Evolutionary conservation across 2,797 vertebrate genomes (phyloP).

Genomic region (Gorsachius magnificus): DNA sequence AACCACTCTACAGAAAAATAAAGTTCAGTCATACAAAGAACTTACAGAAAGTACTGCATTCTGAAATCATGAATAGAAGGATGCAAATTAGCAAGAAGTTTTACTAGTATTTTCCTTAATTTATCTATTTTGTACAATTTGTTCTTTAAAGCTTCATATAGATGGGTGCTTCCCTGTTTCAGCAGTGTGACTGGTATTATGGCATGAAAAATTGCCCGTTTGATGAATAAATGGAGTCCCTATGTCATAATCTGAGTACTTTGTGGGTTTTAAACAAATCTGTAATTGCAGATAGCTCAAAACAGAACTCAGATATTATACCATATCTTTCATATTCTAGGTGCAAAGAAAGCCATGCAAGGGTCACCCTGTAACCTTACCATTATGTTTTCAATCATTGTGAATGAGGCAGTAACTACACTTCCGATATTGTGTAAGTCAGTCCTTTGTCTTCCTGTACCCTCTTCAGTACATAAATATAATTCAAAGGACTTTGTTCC

Average conservation of each 20-base stretch:
- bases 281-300: not conserved
- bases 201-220: not conserved
- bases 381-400: not conserved
- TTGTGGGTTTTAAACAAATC: not conserved
- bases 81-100: not conserved
- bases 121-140: not conserved
- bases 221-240: not conserved
- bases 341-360: not conserved
- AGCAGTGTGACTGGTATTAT: not conserved
- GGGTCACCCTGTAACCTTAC: not conserved
- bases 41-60: not conserved
- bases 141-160: not conserved
- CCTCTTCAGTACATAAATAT: not conserved
- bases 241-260: not conserved
- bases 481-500: not conserved
- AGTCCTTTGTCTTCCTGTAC: not conserved
- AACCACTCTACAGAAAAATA: not conserved
- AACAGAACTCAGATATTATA: not conserved
- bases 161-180: not conserved
- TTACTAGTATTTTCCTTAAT: not conserved
- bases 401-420: not conserved
- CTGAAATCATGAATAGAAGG: not conserved
- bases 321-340: not conserved
- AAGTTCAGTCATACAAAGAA: not conserved
- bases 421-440: not conserved